Evolutionary conservation across 1,140 invertebrate genomes (phyloP).

Genomic region (Zaprionus davidi): DNA sequence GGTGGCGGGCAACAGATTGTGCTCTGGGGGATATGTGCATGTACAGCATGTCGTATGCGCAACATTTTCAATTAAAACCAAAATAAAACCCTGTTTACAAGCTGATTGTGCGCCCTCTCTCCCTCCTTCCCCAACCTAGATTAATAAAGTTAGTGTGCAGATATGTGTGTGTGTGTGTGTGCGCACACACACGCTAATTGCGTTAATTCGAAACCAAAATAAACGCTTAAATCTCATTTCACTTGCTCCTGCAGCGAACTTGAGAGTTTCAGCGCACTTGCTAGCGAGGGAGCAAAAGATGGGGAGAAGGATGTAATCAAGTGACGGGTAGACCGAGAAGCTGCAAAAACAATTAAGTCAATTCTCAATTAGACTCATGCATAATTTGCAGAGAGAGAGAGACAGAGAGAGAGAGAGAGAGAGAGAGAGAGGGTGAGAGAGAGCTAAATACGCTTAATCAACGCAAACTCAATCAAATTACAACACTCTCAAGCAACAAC

Average conservation of each 20-base stretch:
- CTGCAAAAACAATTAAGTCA: constrained; percentile 68
- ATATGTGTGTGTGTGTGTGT: neutral
- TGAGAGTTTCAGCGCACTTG: constrained; percentile 2
- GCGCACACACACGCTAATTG: constrained; percentile 61
- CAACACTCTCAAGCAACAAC: constrained; percentile 68
- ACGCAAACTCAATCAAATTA: constrained; percentile 80
- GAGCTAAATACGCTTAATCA: constrained; percentile 78
- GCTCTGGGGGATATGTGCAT: constrained; percentile 14
- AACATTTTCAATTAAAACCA: constrained; percentile 76
- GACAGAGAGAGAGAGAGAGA: neutral
- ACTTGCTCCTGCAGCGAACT: constrained; percentile 6
- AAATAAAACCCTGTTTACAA: constrained; percentile 65
- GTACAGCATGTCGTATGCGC: constrained; percentile 70
- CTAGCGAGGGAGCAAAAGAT: neutral
- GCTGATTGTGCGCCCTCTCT: neutral
- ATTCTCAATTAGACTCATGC: constrained; percentile 76
- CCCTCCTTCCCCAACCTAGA: neutral
- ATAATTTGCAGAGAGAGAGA: constrained; percentile 71
- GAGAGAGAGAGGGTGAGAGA: constrained; percentile 6
- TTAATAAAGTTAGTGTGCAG: constrained; percentile 43
- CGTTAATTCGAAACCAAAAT: constrained; percentile 75
- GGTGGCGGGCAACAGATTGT: constrained; percentile 50
- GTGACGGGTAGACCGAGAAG: neutral
- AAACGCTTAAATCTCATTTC: constrained; percentile 43
- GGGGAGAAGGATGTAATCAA: neutral